Base-by-base conservation (phyloP, 2,113 vertebrate genomes). In the Orycteropus afer region DNA sequence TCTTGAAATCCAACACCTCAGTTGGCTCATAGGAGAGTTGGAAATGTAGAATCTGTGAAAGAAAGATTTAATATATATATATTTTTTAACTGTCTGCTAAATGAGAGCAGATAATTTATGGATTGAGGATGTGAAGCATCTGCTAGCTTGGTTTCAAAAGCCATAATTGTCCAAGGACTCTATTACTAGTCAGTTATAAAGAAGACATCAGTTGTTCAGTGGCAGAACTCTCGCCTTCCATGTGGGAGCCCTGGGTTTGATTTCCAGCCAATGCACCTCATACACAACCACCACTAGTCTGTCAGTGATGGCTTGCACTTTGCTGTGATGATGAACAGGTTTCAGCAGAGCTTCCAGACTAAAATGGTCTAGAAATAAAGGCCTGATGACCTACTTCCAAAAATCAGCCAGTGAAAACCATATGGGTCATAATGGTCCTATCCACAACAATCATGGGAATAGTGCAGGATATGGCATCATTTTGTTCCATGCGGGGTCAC, bases 81-180 rank as follows among this genome's bases (percentile, higher is more conserved):
- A 90, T 83, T 91, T 89, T 45, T 77, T 61, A 34, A 53, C 78
- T 73, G 37, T 59, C 79, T 85, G 42, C 82, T 88, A 80, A 84
- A 45, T 92, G 61, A 95, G 86, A 76, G 32, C 51, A 89, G 89
- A 40, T 94, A 87, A 93, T 93, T 74, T 94, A 86, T 91, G 55
- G 47, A 51, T 49, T 49, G 79, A 95, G 74, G 20, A 80, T 29
- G 7, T 61, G 27, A 80, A 47, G 29, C 83, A 40, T 65, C 85
- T 95, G 80, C 85, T 94, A 93, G 77, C 78, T 77, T 91, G 86
- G 80, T 61, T 96, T 87, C 89, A 42, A 57, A 79, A 93, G 32
- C 77, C 80, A 10, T 81, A 82, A 53, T 67, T 96, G 76, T 79
- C 63, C 74, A 86, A 80, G 55, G 61, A 57, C 25, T 83, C 80